Base-by-base conservation (phyloP, 2,797 vertebrate genomes). In the Poecilia wingei region DNA sequence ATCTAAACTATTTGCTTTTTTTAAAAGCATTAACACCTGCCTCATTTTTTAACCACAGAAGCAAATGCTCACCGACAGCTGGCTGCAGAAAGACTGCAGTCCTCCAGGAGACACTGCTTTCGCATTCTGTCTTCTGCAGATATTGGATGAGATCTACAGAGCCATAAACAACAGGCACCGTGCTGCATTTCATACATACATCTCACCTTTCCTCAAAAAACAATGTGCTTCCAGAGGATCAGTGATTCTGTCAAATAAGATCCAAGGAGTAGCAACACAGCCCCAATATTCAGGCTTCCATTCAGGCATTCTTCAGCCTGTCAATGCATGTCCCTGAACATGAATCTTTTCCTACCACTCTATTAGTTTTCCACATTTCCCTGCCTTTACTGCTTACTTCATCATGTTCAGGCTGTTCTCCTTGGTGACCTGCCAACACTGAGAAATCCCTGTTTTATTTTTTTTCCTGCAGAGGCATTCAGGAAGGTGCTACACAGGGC, bases 231-330 rank as follows among this genome's bases (percentile, higher is more conserved):
- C 51, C 46, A 2, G 16, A 71, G 72, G 77, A 81, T 79, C 75
- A 77, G 76, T 39, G 73, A 84, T 80, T 80, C 61, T 49, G 53
- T 78, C 73, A 77, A 79, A 61, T 47, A 72, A 1, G 69, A 43
- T 72, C 64, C 41, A 70, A 45, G 61, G 74, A 72, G 73, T 22
- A 70, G 59, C 39, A n/a, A 72, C 43, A 41, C 72, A 70, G 61
- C 7, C 75, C 49, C 68, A 77, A 77, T 45, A 55, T 75, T 82
- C 71, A 77, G 72, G 61, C 81, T 72, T 85, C 59, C 87, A 78
- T 66, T 47, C 51, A 51, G 57, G 83, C 93, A 94, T 93, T 93
- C 90, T 88, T 90, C 70, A 85, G 84, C 93, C 84, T 95, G 93
- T 91, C 91, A 88, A 80, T 82, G 88, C 93, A 78, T 92, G 91